Conservation (phyloP, 2,113 vertebrate species). For the Grammomys surdaster region DNA sequence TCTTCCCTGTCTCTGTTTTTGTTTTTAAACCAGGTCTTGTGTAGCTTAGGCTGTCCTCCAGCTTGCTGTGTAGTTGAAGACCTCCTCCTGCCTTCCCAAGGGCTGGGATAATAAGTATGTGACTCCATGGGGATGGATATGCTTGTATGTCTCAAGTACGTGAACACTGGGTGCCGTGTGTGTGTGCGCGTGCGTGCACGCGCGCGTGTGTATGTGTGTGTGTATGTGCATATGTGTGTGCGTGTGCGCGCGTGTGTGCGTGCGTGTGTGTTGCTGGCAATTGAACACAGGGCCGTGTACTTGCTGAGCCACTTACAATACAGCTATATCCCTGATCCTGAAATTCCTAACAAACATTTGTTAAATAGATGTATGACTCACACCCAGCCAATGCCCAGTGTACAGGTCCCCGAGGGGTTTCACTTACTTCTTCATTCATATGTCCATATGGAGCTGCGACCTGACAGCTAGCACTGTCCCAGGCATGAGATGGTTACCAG, state of each 20-base stretch:
- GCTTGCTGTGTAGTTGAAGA: neutral
- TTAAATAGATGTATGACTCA: neutral
- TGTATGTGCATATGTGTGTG: neutral
- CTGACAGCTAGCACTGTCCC: neutral
- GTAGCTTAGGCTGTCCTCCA: neutral
- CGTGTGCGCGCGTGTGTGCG: neutral
- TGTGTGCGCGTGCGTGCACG: no score
- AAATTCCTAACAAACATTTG: neutral
- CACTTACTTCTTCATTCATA: neutral
- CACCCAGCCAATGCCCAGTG: neutral
- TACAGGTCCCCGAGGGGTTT: neutral
- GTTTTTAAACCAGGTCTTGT: neutral
- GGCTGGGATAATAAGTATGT: neutral
- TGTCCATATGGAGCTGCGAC: neutral
- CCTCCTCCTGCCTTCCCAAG: neutral
- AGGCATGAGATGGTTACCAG: neutral
- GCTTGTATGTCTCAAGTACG: neutral
- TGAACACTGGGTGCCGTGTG: neutral
- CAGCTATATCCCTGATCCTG: neutral
- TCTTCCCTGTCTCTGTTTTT: neutral
- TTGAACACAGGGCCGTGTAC: neutral
- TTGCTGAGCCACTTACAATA: neutral
- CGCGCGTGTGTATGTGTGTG: neutral
- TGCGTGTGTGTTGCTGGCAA: neutral
- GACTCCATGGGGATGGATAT: neutral